Base-by-base conservation (phyloP, 1,140 invertebrate species). In the Parapsyche elsis region DNA sequence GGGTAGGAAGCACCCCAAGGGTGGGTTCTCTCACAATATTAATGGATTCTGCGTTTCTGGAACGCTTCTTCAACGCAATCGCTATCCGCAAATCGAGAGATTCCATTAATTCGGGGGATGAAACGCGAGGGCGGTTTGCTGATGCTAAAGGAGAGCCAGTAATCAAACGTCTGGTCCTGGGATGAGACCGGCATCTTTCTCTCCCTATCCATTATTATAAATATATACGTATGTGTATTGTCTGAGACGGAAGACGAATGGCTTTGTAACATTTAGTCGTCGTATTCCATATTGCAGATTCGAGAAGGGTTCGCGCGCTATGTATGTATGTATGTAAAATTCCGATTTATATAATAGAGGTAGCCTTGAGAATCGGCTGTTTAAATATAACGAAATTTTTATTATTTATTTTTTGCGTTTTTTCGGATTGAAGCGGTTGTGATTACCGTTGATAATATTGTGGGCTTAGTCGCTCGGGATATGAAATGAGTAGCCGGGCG, bases 161-260 rank as follows among this genome's bases (percentile, higher is more conserved):
- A 83, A 80, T 83, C 81, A 83, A 80, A 83, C 76, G 79, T 83
- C 81, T 82, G 81, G 78, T 76, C 75, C 23, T 30, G 53, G 76
- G 76, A 81, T 53, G 71, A 74, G 12, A 14, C 73, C 75, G n/a
- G 73, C 67, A 74, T 44, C 71, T 24, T 19, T 77, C 46, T 59
- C 77, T 79, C 49, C 49, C 49, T 53, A 53, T 2, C 49, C 12
- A 53, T 53, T 53, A 53, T 53, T 53, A 53, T 53, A 53, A 53
- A 53, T 38, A 38, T 53, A 53, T 53, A 53, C 12, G 10, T 14
- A 9, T 26, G 64, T 67, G 53, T 78, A 80, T 82, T 82, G 81
- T 80, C 44, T 53, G 10, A 78, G 76, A 80, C 81, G 45, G 70
- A 83, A 83, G 81, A 83, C 76, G 81, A 79, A 83, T 83, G 79